Evolutionary conservation across 2,113 vertebrate genomes (phyloP), one percentile per base, ranked within the genome.

Genomic region (Psittacara wagleri): DNA sequence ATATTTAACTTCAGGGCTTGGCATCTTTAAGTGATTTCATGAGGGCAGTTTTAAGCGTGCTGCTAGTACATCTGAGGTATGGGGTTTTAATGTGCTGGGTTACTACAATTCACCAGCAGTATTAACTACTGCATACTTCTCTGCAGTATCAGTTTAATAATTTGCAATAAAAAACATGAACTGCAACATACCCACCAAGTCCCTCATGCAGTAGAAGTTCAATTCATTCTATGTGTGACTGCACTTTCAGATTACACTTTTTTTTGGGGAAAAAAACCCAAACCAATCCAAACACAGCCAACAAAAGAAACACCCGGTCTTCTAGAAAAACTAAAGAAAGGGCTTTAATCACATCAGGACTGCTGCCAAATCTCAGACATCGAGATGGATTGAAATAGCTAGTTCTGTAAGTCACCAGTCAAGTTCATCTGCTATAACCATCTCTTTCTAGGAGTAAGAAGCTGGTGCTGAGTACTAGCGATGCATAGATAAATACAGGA

Each of bases 291-390:
- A 76, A 79, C 7, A 24, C 11, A 63, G 59, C 11, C 17, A 83
- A 55, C 15, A 73, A 59, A 80, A 78, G 18, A 55, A 74, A 28
- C 27, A 76, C 2, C 11, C 4, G 0, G 29, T 83, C 63, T 69
- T 91, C 43, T 22, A 57, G 2, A 74, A 87, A 85, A 64, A 83
- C 41, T 79, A 69, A 76, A 87, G 49, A 69, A 79, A 83, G 54
- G 70, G n/a, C 25, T 85, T 88, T 69, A 94, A 80, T 20, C 66
- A 66, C 20, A 72, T 31, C 24, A 73, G 44, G 24, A 75, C 33
- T 9, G 11, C 41, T 88, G 85, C 63, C 75, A 92, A 85, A 49
- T 70, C 77, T 92, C 66, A 94, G 84, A 27, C 39, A 79, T 43
- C 48, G 41, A 86, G 49, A 75, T 15, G 22, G 31, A 77, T 28